Evolutionary conservation across 2,113 vertebrate genomes (phyloP), one percentile per base, ranked within the genome.

Genomic region (Muntiacus reevesi): DNA sequence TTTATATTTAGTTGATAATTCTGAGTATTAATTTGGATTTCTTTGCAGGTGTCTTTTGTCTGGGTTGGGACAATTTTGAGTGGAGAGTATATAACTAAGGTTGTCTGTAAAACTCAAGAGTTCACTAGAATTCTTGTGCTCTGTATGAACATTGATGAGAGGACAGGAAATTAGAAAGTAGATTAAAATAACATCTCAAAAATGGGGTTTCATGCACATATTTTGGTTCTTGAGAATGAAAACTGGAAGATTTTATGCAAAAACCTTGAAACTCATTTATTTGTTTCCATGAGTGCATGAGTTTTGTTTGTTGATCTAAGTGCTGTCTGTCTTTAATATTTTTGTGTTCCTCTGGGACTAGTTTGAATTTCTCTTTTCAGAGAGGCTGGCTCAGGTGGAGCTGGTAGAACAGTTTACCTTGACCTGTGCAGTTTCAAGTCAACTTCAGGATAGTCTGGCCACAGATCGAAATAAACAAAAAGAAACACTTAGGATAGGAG

Each of bases 41-140:
- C 90, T 90, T 93, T 36, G 33, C 27, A 87, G 45, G 11, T 79
- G 59, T 71, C 15, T 92, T 87, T 94, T 54, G 9, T 87, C n/a
- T 94, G 21, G 14, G 2, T 76, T 96, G 43, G 50, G 27, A 92
- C 19, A 4, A 78, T 19, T 78, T 64, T 14, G 15, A 10, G 45
- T 43, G 12, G 54, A 91, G 76, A 82, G 15, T 60, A 57, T 88
- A 50, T 87, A 50, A 16, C 2, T 76, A 78, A 96, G 2, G 5
- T 33, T 88, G 91, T 94, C n/a, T 94, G 27, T 54, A 95, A 96
- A 97, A 88, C 40, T 93, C 30, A 82, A 86, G 54, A 87, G 19
- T 27, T 89, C 2, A 5, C 55, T 82, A 67, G 40, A 76, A 93
- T 86, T 91, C 33, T 30, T 93, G 40, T 88, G 19, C 11, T 36